phyloP scores from a whole-genome alignment of 2,797 vertebrate genomes.

The Brachymystax lenok region DNA sequence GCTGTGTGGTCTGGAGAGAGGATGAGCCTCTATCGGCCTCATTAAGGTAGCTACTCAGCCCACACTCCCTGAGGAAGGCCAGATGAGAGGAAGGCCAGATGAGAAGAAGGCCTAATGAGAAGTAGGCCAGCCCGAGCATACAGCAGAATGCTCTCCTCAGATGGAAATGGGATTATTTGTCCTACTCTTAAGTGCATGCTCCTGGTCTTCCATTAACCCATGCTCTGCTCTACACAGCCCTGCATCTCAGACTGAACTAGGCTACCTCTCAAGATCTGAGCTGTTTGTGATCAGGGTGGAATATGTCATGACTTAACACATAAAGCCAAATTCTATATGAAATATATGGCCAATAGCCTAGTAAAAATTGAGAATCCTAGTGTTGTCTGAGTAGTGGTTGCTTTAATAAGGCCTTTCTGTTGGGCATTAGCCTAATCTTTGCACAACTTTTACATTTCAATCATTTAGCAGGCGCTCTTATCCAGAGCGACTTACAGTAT shows the following conservation, averaged over 20 bases:
- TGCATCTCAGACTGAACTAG: background rate
- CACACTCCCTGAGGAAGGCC: constrained; percentile 23
- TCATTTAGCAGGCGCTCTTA: too few species aligned
- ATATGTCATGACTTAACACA: too few species aligned
- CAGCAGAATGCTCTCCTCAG: constrained; percentile 36
- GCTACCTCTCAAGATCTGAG: background rate
- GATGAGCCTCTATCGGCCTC: constrained; percentile 31
- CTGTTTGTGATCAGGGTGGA: too few species aligned
- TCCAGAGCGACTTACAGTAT: too few species aligned
- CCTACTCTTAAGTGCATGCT: constrained; percentile 19
- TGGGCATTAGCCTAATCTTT: too few species aligned
- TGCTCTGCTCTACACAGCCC: background rate
- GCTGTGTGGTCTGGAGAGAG: constrained; percentile 25
- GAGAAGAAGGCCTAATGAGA: constrained; percentile 45
- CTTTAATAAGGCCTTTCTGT: too few species aligned
- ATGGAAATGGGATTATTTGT: constrained; percentile 38
- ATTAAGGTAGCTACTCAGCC: constrained; percentile 25
- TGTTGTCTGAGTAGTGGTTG: too few species aligned
- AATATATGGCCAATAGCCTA: too few species aligned
- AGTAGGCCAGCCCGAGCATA: constrained; percentile 48
- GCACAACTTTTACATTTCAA: too few species aligned
- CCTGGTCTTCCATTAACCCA: constrained; percentile 5
- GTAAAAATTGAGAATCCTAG: too few species aligned
- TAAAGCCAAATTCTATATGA: too few species aligned
- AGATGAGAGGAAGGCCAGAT: constrained; percentile 36